Evolutionary conservation across 2,797 vertebrate genomes (phyloP), one percentile per base, ranked within the genome.

Genomic region (Acipenser transmontanus): DNA sequence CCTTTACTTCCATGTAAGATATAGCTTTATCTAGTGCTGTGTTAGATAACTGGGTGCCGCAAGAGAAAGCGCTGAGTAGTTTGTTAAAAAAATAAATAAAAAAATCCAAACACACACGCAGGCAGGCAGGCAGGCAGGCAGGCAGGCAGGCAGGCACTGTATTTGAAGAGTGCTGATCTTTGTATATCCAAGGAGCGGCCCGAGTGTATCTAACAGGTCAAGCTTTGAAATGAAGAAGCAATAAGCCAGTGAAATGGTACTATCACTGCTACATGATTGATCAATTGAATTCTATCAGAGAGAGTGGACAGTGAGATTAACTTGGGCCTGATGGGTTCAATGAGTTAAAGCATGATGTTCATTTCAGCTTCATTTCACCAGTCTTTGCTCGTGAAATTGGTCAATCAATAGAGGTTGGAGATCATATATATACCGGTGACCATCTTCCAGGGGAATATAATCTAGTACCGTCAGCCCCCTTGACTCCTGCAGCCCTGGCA

Each of bases 201-300:
- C 64, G 51, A 82, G 80, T 87, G 72, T 88, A 84, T 88, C 86
- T 87, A 87, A 86, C 85, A 87, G 90, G 88, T 89, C 89, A 90
- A 89, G 85, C 83, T 89, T 87, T 88, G 87, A 89, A 89, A 91
- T 89, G 93, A 88, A 94, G 92, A 97, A 97, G 95, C 96, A 99
- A 98, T 99, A 98, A 97, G 93, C 89, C 88, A 84, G 89, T 93
- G 96, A 98, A 97, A 98, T 99, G 95, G 95, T 98, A 94, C 95
- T 94, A 99, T 98, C 95, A 97, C 92, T 85, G 84, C 94, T 95
- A 97, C 96, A 98, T 96, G 96, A 98, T 95, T 98, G 96, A 98
- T 98, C 96, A 98, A 98, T 97, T 98, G 96, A 98, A 98, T 98
- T 98, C 96, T 96, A 98, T 98, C 95, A 97, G 93, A 90, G 88